Evolutionary conservation across 1,140 invertebrate genomes (phyloP), one percentile per base, ranked within the genome.

Genomic region (Phymastichus coffea): DNA sequence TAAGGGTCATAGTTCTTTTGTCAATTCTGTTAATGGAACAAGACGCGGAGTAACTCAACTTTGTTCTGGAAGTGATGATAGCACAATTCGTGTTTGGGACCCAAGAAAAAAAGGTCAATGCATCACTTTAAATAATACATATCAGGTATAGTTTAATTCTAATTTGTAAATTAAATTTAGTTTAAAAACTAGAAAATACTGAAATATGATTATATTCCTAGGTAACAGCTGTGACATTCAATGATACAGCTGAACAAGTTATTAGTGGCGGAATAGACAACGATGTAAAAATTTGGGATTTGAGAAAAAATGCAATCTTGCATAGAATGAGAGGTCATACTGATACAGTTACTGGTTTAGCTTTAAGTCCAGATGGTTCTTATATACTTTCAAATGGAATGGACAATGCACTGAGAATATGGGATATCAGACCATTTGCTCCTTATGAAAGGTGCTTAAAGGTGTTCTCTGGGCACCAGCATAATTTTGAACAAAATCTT

Each of bases 261-360:
- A 86, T 89, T 25, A 89, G 90, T 43, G 95, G 90, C 35, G 97
- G 98, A 4, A 93, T 99, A 46, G 98, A 99, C 76, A 99, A 99
- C 80, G 91, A 97, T 57, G 87, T 99, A 4, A 99, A 99, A 85
- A 91, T 98, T 1, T 99, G 97, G 97, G 98, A 99, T 79, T 81
- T 98, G 19, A 83, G 97, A 46, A 98, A 94, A 74, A 93, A 94
- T 75, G 87, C 90, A 53, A 78, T 97, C 28, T 73, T 95, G 0
- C 95, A 97, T 72, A 87, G 86, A 67, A 82, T 99, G 70, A 85
- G 88, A 67, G 90, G 90, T 1, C 90, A 99, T 70, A 89, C 90
- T 1, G 97, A 99, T 72, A 98, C 96, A 8, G 85, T 99, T 4
- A 99, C 97, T 4, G 95, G 94, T 62, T 71, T 99, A 56, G 83